Base-by-base conservation (phyloP, 2,888 invertebrate species). In the Morpho achilles region DNA sequence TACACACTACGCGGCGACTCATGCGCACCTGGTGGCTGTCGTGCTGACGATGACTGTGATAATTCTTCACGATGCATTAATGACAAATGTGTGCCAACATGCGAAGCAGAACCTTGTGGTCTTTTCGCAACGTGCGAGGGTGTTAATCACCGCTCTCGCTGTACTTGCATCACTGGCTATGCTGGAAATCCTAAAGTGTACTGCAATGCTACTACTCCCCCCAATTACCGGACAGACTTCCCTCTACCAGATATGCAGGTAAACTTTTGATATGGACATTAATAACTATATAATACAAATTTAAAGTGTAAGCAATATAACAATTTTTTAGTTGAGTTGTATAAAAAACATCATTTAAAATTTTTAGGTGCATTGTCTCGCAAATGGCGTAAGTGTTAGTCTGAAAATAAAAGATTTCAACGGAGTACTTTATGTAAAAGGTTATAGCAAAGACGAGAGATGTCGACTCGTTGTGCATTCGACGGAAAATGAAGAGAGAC, bases 381-480 rank as follows among this genome's bases (percentile, higher is more conserved):
- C 97, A 9, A 97, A 98, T 76, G 98, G 98, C 44, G 96, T 98
- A 7, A 95, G 96, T 78, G 97, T 98, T 0, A 94, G 95, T 73
- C 94, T 96, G 50, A 93, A 94, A 72, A 94, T 96, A 42, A 93
- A 93, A 70, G 95, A 95, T 60, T 98, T 97, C 79, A 96, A 97
- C 72, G 98, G 98, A 10, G 95, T 98, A 0, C 87, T 98, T 2
- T 98, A 98, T 74, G 98, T 98, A 0, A 98, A 98, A 86, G 97
- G 98, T 42, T 96, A 97, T 84, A 97, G 97, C 79, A 97, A 98
- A 80, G 97, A 98, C 73, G 96, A 97, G 76, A 94, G 96, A 63
- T 98, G 98, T 77, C 93, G 97, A 65, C 92, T 95, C 54, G 94
- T 96, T 1, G 94, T 97, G 1, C 95, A 95, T 43, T 92, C 96